Evolutionary conservation across 2,113 vertebrate species (phyloP).

Genomic region (Phalacrocorax carbo): DNA sequence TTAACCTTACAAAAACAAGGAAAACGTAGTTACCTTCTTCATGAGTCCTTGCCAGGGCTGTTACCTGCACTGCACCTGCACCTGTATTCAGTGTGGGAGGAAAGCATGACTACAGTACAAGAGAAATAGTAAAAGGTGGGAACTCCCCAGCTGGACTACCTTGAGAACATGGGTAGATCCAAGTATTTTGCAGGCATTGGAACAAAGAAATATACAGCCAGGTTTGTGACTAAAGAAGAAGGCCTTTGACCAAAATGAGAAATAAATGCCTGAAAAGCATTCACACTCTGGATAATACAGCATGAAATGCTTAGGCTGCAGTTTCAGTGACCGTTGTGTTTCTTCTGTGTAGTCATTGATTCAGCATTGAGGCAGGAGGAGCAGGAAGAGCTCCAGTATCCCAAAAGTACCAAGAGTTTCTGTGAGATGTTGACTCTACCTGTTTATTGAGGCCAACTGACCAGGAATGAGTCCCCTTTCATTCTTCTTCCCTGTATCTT

Average conservation of each 20-base stretch:
- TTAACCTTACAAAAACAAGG: background rate
- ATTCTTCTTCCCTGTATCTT: too few species aligned
- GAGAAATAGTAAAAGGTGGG: background rate
- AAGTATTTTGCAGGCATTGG: background rate
- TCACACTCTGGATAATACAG: background rate
- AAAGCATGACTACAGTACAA: background rate
- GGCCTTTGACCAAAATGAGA: background rate
- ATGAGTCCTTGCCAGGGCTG: background rate
- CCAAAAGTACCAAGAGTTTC: background rate
- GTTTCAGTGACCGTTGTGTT: background rate
- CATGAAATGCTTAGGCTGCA: background rate
- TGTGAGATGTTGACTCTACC: background rate
- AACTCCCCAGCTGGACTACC: background rate
- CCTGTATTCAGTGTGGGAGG: background rate
- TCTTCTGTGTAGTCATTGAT: background rate
- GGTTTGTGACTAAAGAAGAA: background rate
- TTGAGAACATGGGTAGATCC: background rate
- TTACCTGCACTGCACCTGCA: background rate
- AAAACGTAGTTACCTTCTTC: background rate
- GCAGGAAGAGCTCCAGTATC: background rate
- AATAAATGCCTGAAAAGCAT: background rate
- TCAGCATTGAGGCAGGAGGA: background rate
- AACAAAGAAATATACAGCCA: background rate
- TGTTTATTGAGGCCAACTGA: background rate
- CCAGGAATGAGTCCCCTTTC: background rate